Base-by-base conservation (phyloP, 2,888 invertebrate genomes). In the Philaethria dido region DNA sequence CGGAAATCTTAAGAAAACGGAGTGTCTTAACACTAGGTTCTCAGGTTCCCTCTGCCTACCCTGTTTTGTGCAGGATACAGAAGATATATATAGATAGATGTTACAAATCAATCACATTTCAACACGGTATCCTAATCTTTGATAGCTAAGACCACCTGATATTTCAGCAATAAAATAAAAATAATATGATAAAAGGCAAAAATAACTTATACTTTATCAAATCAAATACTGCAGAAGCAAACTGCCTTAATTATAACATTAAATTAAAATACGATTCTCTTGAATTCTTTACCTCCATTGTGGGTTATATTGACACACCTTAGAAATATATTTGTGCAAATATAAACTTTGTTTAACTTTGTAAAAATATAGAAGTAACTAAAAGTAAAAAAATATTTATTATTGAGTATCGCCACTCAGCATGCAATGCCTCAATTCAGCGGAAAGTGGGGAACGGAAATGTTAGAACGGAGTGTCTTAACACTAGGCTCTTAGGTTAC, bases 171-270 rank as follows among this genome's bases (percentile, higher is more conserved):
- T 62, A 69, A 68, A 69, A 70, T 64, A 57, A 69, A 66, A 68
- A 65, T 69, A 69, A 65, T 64, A 66, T 71, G 59, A 66, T 68
- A 69, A 69, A 69, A 68, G 61, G 54, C 55, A 61, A 25, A 47
- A 47, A 69, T 71, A 69, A 69, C 66, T 71, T 69, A 68, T 62
- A 60, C 62, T 63, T 60, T 59, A 59, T 66, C 69, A 66, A 60
- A 16, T 33, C 45, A 60, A 65, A 65, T 62, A 62, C 52, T 54
- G 62, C 72, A 68, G 69, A 63, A 70, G 72, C 71, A 61, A 64
- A 59, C 66, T 66, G 25, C 48, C 68, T 72, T 72, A 69, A 71
- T 68, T 72, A 72, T 69, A 70, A 70, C 68, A 69, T 72, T 71
- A 68, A 71, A 64, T 65, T 71, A 67, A 69, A 71, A 71, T 69